phyloP scores from a whole-genome alignment of 53 echinoderm and acorn worm species.

The Temnopleurus reevesii region DNA sequence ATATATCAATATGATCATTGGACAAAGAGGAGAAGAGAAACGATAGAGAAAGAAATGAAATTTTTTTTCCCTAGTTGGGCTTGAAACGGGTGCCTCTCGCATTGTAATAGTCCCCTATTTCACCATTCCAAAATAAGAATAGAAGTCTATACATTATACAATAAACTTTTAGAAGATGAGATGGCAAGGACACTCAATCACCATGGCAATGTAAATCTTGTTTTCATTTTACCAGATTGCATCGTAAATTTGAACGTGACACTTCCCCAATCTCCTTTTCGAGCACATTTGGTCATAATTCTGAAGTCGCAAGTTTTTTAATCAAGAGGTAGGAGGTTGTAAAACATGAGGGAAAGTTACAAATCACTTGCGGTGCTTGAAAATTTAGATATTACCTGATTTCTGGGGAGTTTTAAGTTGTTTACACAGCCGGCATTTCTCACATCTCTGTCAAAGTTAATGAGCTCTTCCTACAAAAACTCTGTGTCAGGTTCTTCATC shows the following conservation, averaged over 20 bases:
- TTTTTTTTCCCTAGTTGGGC: too few relatives aligned
- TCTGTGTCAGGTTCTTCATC: not conserved
- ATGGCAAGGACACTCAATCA: not conserved
- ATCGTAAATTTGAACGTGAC: slow-evolving; percentile 8
- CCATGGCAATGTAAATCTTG: not conserved
- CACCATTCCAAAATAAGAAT: too few relatives aligned
- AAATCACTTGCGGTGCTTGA: not conserved
- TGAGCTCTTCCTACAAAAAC: not conserved
- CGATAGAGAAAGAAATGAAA: too few relatives aligned
- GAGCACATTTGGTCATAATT: not conserved
- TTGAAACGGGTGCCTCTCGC: too few relatives aligned
- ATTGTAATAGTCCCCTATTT: too few relatives aligned
- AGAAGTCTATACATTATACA: too few relatives aligned
- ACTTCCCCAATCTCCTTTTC: not conserved
- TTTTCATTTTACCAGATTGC: slow-evolving; percentile 6
- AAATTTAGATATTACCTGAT: not conserved
- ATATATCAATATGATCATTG: too few relatives aligned
- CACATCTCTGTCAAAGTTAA: not conserved
- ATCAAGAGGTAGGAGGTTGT: not conserved
- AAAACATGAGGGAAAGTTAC: not conserved
- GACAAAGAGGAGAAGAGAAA: too few relatives aligned
- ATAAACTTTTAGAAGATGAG: too few relatives aligned
- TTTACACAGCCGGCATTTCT: not conserved
- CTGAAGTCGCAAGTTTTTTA: not conserved
- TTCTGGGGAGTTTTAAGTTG: not conserved